Evolutionary conservation across 2,888 invertebrate species (phyloP), one percentile per base, ranked within the genome.

Genomic region (Drosophila colorata): DNA sequence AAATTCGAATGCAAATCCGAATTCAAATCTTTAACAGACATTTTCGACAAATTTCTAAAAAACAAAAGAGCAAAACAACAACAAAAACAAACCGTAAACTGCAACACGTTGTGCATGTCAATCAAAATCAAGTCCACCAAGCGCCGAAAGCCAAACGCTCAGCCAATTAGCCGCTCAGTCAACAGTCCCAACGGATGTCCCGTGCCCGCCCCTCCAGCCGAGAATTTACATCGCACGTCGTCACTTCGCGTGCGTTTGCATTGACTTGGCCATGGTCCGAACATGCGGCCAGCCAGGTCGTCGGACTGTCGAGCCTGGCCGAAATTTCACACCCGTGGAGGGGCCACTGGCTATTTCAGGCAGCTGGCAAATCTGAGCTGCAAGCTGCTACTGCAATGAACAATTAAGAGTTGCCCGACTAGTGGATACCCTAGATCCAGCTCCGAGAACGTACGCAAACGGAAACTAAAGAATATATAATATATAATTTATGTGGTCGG

Each of bases 21-120:
- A 56, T 55, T 55, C 46, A 41, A 67, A 49, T 67, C 28, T 56
- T 48, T 13, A 20, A 35, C 8, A 48, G 69, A 47, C 56, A 53
- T 49, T 70, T 48, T 58, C 48, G 51, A 61, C 51, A 51, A 58
- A 53, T 70, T 67, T 67, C 74, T 33, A 58, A 40, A 66, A 49
- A 23, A 38, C 38, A 47, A 53, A 37, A 18, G 2, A 13, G 1
- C 33, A 1, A 13, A 33, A 31, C 25, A 44, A 47, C 49, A 37
- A 31, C 13, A 44, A 47, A 53, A 37, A 31, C 13, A 47, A 40
- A 28, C 33, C 14, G 43, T 14, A 48, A 66, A 52, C 13, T 78
- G 61, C 74, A 71, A 67, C 76, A 74, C 66, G 74, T 40, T 66
- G 41, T 52, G 72, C 69, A 82, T 82, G 61, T 38, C 66, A 78